phyloP scores from a whole-genome alignment of 2,797 vertebrate genomes.

The Amblyopsis hoosieri region DNA sequence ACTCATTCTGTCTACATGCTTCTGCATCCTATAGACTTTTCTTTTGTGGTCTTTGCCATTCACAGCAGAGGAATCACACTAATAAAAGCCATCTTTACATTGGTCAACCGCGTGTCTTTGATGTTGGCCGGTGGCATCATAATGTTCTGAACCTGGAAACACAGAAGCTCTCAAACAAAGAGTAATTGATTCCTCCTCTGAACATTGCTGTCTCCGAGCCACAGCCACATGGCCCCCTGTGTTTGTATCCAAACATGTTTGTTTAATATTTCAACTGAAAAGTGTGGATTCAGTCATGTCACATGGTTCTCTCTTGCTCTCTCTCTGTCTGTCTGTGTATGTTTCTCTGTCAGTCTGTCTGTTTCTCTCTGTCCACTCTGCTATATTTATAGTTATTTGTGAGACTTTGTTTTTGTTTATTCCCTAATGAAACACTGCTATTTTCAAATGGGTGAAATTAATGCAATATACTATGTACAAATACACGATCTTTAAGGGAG shows the following conservation, averaged over 20 bases:
- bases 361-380: not conserved
- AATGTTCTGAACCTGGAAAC: constrained; percentile 45
- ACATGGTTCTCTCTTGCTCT: not conserved
- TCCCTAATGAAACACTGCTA: constrained; percentile 15
- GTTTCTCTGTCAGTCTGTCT: not conserved
- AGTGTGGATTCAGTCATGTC: not conserved
- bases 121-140: constrained; percentile 53
- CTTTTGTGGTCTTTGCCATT: constrained; percentile 71
- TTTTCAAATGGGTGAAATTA: no score
- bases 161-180: constrained; percentile 49
- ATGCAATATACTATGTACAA: not conserved
- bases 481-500: not conserved
- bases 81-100: constrained; percentile 68
- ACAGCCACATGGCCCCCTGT: constrained; percentile 2
- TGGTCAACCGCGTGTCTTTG: constrained; percentile 41
- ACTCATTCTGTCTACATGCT: constrained; percentile 64
- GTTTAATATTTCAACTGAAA: not conserved
- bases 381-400: not conserved
- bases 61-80: constrained; percentile 71
- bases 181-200: constrained; percentile 4
- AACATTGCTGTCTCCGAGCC: not conserved
- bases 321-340: not conserved
- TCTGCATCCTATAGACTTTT: constrained; percentile 66
- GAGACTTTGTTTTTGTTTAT: constrained; percentile 4
- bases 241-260: constrained; percentile 3